Base-by-base conservation (phyloP, 2,113 vertebrate species). In the Channa maculata region DNA sequence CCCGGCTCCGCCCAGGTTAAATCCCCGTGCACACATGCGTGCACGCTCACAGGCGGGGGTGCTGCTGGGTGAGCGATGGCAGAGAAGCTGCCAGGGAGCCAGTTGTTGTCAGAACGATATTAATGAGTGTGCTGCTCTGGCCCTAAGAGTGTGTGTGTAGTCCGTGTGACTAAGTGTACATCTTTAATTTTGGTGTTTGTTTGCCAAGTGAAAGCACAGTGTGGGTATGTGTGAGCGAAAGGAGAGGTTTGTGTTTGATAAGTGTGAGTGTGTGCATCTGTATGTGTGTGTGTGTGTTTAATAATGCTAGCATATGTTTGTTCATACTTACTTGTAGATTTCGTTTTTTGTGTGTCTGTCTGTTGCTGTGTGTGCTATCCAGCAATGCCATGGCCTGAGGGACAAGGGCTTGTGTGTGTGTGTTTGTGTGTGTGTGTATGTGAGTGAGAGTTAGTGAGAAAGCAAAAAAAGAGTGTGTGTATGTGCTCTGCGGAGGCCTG, bases 91-190 rank as follows among this genome's bases (percentile, higher is more conserved):
- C 93, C 91, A 90, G 89, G 90, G 91, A 93, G 91, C 86, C 85
- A 86, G 91, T 93, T 92, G 92, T 94, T 94, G 93, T 94, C 94
- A 94, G 91, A 91, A 83, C 58, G 90, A 94, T 95, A 95, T 95
- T 94, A 95, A 95, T 94, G 93, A 95, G 93, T 79, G 79, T 24
- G 39, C 71, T 57, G 79, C 89, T 90, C 87, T 57, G 90, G 88
- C 86, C 86, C 71, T 76, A 67, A 52, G 81, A 51, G 79, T 67
- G 60, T 77, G 60, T 77, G 71, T 62, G 76, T 65, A 7, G 14
- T 65, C 33, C 6, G 11, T 51, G 44, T 49, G 48, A 68, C 6
- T 75, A 15, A 58, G 43, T 76, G 33, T n/a, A 13, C 34, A 33
- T 11, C 12, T 79, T 67, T 41, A 65, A 61, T 72, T 69, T 80